Conservation (phyloP, 2,797 vertebrate genomes). For the Liparis tanakae region DNA sequence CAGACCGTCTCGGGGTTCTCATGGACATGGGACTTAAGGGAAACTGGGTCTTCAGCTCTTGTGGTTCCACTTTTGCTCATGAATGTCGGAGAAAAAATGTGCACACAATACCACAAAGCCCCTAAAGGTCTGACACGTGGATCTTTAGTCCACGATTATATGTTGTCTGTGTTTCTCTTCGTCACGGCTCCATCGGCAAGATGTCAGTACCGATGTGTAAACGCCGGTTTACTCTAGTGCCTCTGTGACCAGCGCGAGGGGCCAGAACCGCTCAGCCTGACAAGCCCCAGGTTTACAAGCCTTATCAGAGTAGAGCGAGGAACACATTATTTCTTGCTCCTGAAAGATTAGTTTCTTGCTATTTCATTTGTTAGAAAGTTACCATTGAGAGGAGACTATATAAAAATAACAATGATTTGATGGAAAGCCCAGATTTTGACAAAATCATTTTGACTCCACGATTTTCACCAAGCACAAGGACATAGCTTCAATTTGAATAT, state of each 20-base stretch:
- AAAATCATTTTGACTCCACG: conserved; percentile 11
- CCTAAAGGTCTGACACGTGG: conserved; percentile 23
- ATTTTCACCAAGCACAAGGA: conserved; percentile 9
- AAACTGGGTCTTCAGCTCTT: conserved; percentile 50
- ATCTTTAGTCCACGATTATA: conserved; percentile 37
- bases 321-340: not conserved
- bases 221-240: conserved; percentile 25
- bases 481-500: conserved; percentile 17
- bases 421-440: conserved; percentile 18
- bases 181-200: conserved; percentile 24
- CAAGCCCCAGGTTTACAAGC: conserved; percentile 35
- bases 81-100: conserved; percentile 43
- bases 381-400: not conserved
- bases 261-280: conserved; percentile 34
- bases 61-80: conserved; percentile 48
- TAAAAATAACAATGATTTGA: conserved; percentile 20
- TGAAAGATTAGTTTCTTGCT: conserved; percentile 22
- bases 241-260: conserved; percentile 19
- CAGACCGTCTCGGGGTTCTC: conserved; percentile 51
- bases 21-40: conserved; percentile 66
- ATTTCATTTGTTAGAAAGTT: conserved; percentile 41
- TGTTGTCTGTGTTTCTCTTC: conserved; percentile 9
- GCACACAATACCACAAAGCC: conserved; percentile 39
- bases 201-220: conserved; percentile 39
- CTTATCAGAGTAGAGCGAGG: conserved; percentile 34